Conservation (phyloP, 2,113 vertebrate species). For the Chionis minor region DNA sequence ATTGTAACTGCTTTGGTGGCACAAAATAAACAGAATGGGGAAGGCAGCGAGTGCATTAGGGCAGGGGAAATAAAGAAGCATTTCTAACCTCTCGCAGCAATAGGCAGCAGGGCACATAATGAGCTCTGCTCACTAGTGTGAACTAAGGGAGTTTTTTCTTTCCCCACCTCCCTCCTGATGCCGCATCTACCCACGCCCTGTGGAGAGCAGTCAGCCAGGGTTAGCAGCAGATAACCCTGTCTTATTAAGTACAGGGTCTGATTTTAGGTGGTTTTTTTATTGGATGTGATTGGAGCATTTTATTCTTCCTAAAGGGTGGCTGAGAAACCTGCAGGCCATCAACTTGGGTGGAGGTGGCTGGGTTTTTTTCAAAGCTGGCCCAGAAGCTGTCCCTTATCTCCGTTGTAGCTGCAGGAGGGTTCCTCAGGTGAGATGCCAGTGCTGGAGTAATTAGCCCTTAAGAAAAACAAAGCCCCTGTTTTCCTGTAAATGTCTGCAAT, state of each 20-base stretch:
- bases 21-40: slow-evolving; percentile 53
- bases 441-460: neutral
- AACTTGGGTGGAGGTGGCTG: neutral
- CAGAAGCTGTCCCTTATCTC: neutral
- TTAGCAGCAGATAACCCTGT: slow-evolving; percentile 7
- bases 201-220: slow-evolving; percentile 16
- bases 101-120: slow-evolving; percentile 40
- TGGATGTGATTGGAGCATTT: neutral
- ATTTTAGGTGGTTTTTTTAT: neutral
- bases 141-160: slow-evolving; percentile 4
- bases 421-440: neutral
- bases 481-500: neutral
- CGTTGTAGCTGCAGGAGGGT: neutral
- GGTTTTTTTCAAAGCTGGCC: neutral
- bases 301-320: neutral
- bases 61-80: slow-evolving; percentile 28
- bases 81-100: slow-evolving; percentile 33
- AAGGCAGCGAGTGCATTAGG: slow-evolving; percentile 45
- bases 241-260: neutral
- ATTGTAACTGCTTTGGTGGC: slow-evolving; percentile 21
- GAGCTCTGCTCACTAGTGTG: slow-evolving; percentile 37
- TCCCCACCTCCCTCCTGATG: slow-evolving; percentile 10
- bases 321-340: neutral
- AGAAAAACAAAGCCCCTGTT: neutral
- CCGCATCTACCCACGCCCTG: neutral